Percentiles rank a stretch among this genome's conserved stretches.
Evolutionary conservation across 1,140 invertebrate genomes (phyloP).

Genomic region (Tribolium castaneum): DNA sequence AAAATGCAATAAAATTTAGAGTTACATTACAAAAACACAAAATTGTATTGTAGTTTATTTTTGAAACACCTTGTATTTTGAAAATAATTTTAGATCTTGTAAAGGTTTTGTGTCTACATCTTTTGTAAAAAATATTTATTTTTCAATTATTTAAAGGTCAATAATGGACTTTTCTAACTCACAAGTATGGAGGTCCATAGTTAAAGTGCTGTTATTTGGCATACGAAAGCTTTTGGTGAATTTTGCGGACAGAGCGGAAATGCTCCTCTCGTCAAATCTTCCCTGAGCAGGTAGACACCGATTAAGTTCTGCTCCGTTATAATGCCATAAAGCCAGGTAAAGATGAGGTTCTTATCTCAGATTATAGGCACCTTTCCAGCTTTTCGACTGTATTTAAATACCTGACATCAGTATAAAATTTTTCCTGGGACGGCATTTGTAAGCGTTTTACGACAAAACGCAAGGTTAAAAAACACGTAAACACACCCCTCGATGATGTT

Average conservation of each 20-base stretch:
- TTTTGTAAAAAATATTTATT: too few species aligned
- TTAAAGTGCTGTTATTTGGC: too few species aligned
- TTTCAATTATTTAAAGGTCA: too few species aligned
- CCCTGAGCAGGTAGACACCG: not conserved
- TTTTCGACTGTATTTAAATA: not conserved
- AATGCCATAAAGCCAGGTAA: conserved; percentile 10
- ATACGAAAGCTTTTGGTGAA: not conserved
- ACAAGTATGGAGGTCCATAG: too few species aligned
- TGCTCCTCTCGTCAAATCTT: not conserved
- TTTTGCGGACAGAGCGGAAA: not conserved
- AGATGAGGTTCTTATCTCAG: conserved; percentile 9
- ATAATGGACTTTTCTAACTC: too few species aligned
- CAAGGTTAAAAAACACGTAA: not conserved
- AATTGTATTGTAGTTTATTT: too few species aligned
- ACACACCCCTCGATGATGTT: not conserved
- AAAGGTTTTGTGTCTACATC: too few species aligned
- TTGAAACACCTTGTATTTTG: too few species aligned
- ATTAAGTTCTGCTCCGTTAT: conserved; percentile 3
- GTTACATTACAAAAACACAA: too few species aligned
- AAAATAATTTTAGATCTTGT: too few species aligned
- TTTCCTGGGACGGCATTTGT: not conserved
- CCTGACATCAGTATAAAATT: not conserved
- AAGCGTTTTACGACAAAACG: not conserved
- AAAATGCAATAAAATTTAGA: too few species aligned
- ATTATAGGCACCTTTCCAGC: not conserved